phyloP scores from a whole-genome alignment of 2,797 vertebrate species.

The Paedocypris micromegethes region DNA sequence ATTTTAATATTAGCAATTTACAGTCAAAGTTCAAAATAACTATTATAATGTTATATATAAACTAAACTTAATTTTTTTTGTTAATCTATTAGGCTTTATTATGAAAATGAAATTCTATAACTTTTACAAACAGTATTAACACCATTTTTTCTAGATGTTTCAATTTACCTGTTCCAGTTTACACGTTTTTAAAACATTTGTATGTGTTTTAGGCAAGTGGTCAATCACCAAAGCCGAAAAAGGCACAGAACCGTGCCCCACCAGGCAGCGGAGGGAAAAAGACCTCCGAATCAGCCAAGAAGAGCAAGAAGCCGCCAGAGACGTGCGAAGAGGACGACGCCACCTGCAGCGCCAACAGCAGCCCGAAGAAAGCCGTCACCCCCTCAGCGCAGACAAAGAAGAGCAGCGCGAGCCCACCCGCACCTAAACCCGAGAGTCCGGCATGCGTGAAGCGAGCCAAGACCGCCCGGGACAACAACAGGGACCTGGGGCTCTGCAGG shows the following conservation, averaged over 20 bases:
- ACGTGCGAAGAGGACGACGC: slow-evolving; percentile 48
- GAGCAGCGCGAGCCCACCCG: slow-evolving; percentile 63
- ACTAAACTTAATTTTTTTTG: too few relatives aligned
- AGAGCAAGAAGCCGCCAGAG: slow-evolving; percentile 81
- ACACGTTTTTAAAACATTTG: too few relatives aligned
- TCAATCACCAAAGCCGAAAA: slow-evolving; percentile 88
- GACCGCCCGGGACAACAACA: slow-evolving; percentile 83
- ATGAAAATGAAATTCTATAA: too few relatives aligned
- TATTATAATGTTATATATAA: too few relatives aligned
- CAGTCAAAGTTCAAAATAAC: too few relatives aligned
- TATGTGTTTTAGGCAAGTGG: slow-evolving; percentile 80
- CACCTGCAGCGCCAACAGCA: slow-evolving; percentile 72
- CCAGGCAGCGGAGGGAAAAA: slow-evolving; percentile 71
- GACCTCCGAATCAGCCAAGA: slow-evolving; percentile 73
- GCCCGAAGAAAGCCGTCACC: slow-evolving; percentile 78
- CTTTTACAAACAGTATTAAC: too few relatives aligned
- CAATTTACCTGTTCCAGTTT: too few relatives aligned
- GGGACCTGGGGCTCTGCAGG: slow-evolving; percentile 93
- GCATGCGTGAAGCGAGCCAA: slow-evolving; percentile 84
- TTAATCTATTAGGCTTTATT: too few relatives aligned
- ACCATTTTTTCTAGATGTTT: too few relatives aligned
- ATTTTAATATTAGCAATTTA: too few relatives aligned
- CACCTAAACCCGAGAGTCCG: slow-evolving; percentile 78
- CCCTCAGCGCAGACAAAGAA: slow-evolving; percentile 74
- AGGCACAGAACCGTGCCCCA: slow-evolving; percentile 66